These are phyloP conservation scores for Petaurus breviceps DNA, from an alignment of 2,113 vertebrate species.

Conservation along the genomic window DNA sequence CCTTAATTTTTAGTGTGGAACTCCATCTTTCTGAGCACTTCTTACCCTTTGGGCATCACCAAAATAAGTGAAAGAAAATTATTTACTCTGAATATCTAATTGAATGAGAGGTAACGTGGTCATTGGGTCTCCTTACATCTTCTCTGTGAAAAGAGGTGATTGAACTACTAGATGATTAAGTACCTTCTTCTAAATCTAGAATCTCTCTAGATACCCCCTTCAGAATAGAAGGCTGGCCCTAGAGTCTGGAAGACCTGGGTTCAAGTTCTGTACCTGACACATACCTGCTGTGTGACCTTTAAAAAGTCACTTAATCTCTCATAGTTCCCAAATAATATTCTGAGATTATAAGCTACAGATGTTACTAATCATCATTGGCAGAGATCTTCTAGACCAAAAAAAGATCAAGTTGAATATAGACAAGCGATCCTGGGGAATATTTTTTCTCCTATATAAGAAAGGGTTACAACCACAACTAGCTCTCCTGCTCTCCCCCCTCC, in stretches of 20 bases:
- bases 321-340: background rate
- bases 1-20: conserved; percentile 33
- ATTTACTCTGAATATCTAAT: conserved; percentile 20
- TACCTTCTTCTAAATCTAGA: too few species aligned
- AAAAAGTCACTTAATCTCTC: background rate
- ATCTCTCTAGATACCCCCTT: too few species aligned
- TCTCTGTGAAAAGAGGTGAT: conserved; percentile 39
- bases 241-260: background rate
- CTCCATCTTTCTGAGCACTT: conserved; percentile 34
- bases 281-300: background rate
- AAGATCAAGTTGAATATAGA: background rate
- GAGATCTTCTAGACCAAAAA: background rate
- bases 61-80: conserved; percentile 9
- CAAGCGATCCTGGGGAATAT: background rate
- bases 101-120: conserved; percentile 23
- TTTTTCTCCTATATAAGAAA: background rate
- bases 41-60: conserved; percentile 25
- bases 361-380: background rate
- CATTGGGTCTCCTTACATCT: background rate
- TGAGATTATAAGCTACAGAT: background rate
- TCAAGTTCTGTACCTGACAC: background rate
- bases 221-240: background rate
- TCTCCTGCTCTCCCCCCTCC: too few species aligned
- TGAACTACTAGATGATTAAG: background rate
- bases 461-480: background rate